These are phyloP conservation scores for Chrysopilus asiliformis DNA, from an alignment of 2,888 invertebrate species.

Conservation along the genomic window DNA sequence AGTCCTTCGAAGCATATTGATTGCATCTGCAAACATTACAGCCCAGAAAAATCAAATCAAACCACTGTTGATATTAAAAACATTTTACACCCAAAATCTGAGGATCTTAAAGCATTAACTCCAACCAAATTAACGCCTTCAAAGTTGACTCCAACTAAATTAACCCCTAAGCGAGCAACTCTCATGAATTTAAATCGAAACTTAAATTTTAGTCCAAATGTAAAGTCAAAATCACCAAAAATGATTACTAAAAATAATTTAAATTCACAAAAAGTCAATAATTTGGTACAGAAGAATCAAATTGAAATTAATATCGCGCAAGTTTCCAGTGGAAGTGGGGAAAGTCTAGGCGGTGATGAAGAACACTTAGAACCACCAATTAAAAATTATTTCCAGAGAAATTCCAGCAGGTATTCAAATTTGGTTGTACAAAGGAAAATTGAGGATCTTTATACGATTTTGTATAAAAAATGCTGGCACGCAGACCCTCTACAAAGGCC, in stretches of 20 bases:
- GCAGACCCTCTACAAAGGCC: background rate
- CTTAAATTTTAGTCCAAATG: too few species aligned
- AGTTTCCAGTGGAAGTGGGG: too few species aligned
- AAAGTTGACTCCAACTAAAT: too few species aligned
- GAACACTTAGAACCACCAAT: background rate
- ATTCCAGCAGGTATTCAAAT: background rate
- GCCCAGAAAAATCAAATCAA: background rate
- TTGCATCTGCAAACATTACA: constrained; percentile 5
- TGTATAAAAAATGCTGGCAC: constrained; percentile 6
- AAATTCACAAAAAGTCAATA: too few species aligned
- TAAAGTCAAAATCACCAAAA: too few species aligned
- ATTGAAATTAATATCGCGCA: too few species aligned
- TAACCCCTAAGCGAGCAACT: background rate
- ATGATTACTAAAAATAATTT: too few species aligned
- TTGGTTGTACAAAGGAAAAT: background rate
- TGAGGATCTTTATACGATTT: background rate
- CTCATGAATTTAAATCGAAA: constrained; percentile 4
- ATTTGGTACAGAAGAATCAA: too few species aligned
- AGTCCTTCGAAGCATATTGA: background rate
- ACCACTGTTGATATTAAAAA: background rate
- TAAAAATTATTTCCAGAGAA: background rate
- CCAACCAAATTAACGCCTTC: too few species aligned
- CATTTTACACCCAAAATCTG: background rate
- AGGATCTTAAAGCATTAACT: background rate
- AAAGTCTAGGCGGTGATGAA: background rate